Evolutionary conservation across 2,888 invertebrate genomes (phyloP).

Genomic region (Conus canariensis): DNA sequence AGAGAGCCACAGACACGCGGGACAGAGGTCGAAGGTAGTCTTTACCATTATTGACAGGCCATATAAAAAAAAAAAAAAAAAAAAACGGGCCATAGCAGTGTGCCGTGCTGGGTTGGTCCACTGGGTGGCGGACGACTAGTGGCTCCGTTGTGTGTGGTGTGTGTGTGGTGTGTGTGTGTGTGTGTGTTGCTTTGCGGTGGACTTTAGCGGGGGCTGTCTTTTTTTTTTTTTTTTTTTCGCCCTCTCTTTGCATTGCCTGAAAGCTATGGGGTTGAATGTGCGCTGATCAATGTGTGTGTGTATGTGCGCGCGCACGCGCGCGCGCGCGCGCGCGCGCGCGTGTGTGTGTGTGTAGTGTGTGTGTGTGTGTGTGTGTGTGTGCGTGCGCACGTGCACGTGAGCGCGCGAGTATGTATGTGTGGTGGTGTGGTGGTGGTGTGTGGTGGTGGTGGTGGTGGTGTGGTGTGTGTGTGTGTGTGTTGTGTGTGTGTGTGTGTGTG

Average conservation of each 20-base stretch:
- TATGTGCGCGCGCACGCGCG: background rate
- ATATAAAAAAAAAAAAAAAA: background rate
- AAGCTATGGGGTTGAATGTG: too few relatives aligned
- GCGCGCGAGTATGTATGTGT: background rate
- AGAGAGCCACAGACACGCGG: background rate
- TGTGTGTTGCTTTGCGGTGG: background rate
- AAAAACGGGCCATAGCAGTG: background rate
- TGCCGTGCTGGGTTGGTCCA: background rate
- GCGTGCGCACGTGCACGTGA: background rate
- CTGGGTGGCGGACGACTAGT: conserved; percentile 2
- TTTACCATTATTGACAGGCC: background rate
- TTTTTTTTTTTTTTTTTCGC: background rate
- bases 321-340: background rate
- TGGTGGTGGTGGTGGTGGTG: background rate
- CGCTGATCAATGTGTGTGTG: background rate
- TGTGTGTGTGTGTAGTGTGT: conserved; percentile 2
- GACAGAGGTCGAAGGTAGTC: background rate
- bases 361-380: background rate
- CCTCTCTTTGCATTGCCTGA: background rate
- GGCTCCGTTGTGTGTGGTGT: background rate
- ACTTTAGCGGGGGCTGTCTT: too few relatives aligned
- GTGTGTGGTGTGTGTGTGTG: background rate
- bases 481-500: conserved; percentile 28
- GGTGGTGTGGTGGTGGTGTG: background rate
- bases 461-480: background rate